These are phyloP conservation scores for Tympanoctomys barrerae DNA, from an alignment of 2,797 vertebrate genomes.

Conservation along the genomic window DNA sequence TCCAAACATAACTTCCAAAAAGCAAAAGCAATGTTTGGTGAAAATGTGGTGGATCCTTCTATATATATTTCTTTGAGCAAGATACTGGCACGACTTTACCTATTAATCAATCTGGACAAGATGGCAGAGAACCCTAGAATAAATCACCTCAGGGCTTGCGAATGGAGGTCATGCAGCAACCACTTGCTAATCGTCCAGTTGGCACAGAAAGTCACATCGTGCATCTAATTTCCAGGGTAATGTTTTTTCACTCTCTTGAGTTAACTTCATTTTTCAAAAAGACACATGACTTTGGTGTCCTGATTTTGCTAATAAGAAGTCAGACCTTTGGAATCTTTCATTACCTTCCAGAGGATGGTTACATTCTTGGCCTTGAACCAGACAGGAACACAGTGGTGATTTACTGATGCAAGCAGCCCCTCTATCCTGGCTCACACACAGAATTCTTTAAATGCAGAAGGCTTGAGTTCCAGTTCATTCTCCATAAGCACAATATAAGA, in stretches of 20 bases:
- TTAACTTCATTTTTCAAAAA: background rate
- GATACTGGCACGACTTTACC: background rate
- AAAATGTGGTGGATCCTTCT: background rate
- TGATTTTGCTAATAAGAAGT: constrained; percentile 63
- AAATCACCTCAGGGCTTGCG: background rate
- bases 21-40: background rate
- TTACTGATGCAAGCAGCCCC: background rate
- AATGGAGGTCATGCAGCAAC: background rate
- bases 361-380: constrained; percentile 43
- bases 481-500: constrained; percentile 15
- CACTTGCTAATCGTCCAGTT: background rate
- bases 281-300: background rate
- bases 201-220: constrained; percentile 3
- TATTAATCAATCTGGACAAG: background rate
- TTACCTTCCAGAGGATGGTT: background rate
- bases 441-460: constrained; percentile 56
- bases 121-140: background rate
- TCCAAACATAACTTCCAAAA: constrained; percentile 20
- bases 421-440: background rate
- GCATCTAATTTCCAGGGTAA: constrained; percentile 40
- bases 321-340: constrained; percentile 36
- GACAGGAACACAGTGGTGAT: background rate
- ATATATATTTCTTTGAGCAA: background rate
- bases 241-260: background rate
- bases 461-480: constrained; percentile 59